A percentile compares a stretch with the other conserved stretches of the same genome.
Evolutionary conservation across 2,113 vertebrate species (phyloP).

Genomic region (Cisticola juncidis): DNA sequence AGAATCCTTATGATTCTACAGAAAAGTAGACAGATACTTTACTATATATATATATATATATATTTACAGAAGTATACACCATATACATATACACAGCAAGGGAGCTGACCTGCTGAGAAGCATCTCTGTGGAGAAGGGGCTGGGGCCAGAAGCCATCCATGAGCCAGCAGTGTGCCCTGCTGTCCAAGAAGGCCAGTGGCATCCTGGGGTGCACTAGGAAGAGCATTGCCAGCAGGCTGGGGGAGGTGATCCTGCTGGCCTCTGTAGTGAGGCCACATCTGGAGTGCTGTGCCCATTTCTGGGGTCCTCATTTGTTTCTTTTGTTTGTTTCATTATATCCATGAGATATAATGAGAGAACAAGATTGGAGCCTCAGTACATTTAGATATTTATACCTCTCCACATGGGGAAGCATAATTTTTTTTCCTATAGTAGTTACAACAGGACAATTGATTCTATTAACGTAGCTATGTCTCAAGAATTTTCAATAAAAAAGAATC

Average conservation of each 20-base stretch:
- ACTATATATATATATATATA: not conserved
- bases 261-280: not conserved
- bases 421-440: not conserved
- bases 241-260: not conserved
- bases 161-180: not conserved
- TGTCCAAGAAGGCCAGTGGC: not conserved
- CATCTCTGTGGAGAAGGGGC: not conserved
- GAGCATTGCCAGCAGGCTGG: accelerated
- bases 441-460: not conserved
- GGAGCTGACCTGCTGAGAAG: accelerated
- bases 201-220: not conserved
- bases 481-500: not conserved
- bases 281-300: not conserved
- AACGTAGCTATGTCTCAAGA: not conserved
- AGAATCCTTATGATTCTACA: not conserved
- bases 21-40: not conserved
- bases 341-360: not conserved
- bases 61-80: not conserved
- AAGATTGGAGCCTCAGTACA: accelerated
- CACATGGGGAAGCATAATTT: accelerated
- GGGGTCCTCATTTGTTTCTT: not conserved
- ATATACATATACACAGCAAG: too few species aligned
- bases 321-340: not conserved
- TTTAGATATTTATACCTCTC: not conserved
- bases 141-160: not conserved